Percentiles rank a stretch among this genome's conserved stretches.
phyloP scores from a whole-genome alignment of 2,113 vertebrate species.

The Cyanoderma ruficeps region DNA sequence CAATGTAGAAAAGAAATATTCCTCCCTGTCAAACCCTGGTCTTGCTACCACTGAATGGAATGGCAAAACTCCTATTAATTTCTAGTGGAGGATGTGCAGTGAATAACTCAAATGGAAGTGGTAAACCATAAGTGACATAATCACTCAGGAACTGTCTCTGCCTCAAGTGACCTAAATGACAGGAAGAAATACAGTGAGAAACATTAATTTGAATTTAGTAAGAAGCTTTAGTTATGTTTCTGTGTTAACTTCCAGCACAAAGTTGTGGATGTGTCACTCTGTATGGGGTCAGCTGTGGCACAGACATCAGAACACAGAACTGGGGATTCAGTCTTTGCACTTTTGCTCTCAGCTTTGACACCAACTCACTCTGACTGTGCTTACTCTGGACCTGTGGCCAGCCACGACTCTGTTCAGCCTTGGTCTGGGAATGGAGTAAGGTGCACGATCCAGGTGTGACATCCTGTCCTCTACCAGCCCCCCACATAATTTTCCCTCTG shows the following conservation, averaged over 20 bases:
- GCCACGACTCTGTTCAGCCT: fast-evolving
- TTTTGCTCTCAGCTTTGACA: neutral
- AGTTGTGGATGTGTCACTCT: neutral
- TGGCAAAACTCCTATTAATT: slow-evolving; percentile 1
- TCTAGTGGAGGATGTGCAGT: neutral
- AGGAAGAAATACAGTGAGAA: slow-evolving; percentile 20
- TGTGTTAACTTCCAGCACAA: neutral
- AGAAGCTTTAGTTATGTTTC: neutral
- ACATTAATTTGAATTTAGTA: neutral
- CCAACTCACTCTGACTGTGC: neutral
- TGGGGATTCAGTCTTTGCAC: neutral
- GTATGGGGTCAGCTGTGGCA: neutral
- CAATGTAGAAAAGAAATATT: neutral
- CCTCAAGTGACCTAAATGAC: neutral
- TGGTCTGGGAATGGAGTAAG: neutral
- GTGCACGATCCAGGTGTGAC: fast-evolving
- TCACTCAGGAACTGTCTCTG: slow-evolving; percentile 16
- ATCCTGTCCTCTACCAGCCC: neutral
- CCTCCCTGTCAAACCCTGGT: neutral
- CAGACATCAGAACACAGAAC: neutral
- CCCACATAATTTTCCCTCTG: neutral
- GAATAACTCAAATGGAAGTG: slow-evolving; percentile 40
- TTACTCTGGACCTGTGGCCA: neutral
- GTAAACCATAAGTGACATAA: slow-evolving; percentile 36
- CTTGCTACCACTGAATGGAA: neutral